Evolutionary conservation across 2,797 vertebrate species (phyloP).

Genomic region (Brachyrhaphis roseni): DNA sequence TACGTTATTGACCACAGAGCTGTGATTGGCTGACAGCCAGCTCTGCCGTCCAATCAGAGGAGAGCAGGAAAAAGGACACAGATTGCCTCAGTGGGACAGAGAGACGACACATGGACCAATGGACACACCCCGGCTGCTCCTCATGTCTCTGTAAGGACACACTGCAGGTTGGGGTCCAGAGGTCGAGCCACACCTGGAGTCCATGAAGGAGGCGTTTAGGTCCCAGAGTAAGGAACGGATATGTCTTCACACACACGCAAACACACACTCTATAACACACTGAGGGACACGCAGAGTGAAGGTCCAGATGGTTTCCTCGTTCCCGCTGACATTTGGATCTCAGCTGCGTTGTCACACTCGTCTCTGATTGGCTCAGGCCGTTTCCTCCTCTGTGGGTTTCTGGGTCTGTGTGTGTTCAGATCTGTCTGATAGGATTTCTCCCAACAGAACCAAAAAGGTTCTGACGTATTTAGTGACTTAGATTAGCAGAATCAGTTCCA

Average conservation of each 20-base stretch:
- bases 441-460: background rate
- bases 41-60: slow-evolving; percentile 14
- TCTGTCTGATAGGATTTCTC: background rate
- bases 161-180: background rate
- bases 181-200: background rate
- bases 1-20: background rate
- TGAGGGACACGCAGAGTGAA: slow-evolving; percentile 17
- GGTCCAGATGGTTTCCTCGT: slow-evolving; percentile 2
- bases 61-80: slow-evolving; percentile 23
- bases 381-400: background rate
- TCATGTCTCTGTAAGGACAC: background rate
- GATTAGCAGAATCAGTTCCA: background rate
- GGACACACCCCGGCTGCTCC: background rate
- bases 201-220: background rate
- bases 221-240: background rate
- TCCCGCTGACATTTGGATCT: slow-evolving; percentile 28
- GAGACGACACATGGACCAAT: background rate
- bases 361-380: slow-evolving; percentile 8
- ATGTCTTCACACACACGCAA: background rate
- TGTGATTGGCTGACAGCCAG: slow-evolving; percentile 15
- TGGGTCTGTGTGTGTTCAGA: background rate
- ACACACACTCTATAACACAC: background rate
- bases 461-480: background rate
- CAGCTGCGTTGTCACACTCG: background rate
- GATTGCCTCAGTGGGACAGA: slow-evolving; percentile 26